Conservation (phyloP, 2,888 invertebrate species). For the Xylocampa areola region DNA sequence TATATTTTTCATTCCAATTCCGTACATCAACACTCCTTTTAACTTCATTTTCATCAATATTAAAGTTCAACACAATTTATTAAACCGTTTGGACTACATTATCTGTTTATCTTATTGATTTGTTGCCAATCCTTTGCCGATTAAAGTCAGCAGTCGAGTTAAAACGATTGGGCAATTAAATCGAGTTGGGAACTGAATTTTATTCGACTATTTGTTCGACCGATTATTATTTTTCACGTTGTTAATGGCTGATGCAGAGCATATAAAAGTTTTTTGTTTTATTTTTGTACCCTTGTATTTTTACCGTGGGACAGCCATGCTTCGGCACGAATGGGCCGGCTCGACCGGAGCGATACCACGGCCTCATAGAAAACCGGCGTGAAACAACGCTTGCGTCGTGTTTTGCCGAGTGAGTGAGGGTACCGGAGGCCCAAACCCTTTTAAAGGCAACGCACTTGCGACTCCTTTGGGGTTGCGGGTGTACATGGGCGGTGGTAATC, state of each 20-base stretch:
- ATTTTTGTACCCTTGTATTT: no score
- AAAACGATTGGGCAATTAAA: slow-evolving; percentile 52
- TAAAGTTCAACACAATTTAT: slow-evolving; percentile 56
- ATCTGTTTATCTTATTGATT: slow-evolving; percentile 59
- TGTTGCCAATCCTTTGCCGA: slow-evolving; percentile 53
- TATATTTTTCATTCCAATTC: slow-evolving; percentile 5
- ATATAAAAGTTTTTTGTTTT: no score
- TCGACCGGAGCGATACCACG: no score
- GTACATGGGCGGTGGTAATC: no score
- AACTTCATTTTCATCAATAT: slow-evolving; percentile 40
- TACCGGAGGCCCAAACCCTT: no score
- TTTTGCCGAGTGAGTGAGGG: no score
- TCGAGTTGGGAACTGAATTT: slow-evolving; percentile 31
- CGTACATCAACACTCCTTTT: slow-evolving; percentile 24
- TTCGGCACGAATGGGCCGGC: no score
- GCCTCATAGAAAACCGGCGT: no score
- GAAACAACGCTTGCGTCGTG: no score
- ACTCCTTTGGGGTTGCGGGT: no score
- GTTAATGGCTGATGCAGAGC: background rate
- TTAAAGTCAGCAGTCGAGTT: slow-evolving; percentile 49
- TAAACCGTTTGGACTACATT: slow-evolving; percentile 32
- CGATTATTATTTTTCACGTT: slow-evolving; percentile 20
- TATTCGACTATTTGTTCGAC: slow-evolving; percentile 30
- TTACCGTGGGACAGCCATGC: no score
- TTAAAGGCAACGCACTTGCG: no score